These are phyloP conservation scores for Menura novaehollandiae DNA, from an alignment of 2,113 vertebrate species.

Conservation along the genomic window DNA sequence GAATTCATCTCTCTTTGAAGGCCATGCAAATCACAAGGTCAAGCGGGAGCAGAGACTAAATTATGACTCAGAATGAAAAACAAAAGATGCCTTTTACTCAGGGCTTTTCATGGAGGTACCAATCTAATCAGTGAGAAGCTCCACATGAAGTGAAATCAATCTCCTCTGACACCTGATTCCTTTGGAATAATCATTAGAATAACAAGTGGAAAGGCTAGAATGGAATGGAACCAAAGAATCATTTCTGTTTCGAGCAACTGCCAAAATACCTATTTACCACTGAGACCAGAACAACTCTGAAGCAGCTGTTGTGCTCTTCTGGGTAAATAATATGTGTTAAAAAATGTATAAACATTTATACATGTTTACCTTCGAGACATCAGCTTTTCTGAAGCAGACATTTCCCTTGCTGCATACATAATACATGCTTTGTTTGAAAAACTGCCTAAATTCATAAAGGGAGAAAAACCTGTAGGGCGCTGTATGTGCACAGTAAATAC, in stretches of 20 bases:
- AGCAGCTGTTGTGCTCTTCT: conserved; percentile 66
- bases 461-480: background rate
- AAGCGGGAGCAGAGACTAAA: background rate
- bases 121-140: background rate
- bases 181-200: conserved; percentile 18
- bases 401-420: conserved; percentile 50
- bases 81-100: background rate
- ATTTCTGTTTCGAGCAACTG: conserved; percentile 41
- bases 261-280: conserved; percentile 59
- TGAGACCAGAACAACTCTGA: conserved; percentile 54
- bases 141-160: background rate
- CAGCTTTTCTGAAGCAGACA: conserved; percentile 43
- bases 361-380: conserved; percentile 43
- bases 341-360: conserved; percentile 72
- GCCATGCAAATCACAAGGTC: background rate
- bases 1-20: background rate
- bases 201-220: background rate
- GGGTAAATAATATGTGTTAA: conserved; percentile 66
- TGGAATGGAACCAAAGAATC: conserved; percentile 37
- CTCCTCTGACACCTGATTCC: background rate
- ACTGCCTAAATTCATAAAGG: conserved; percentile 15
- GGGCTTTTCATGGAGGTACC: background rate
- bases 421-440: conserved; percentile 52
- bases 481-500: background rate
- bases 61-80: background rate